phyloP scores from a whole-genome alignment of 1,140 invertebrate species.

The Trichonephila clavata region DNA sequence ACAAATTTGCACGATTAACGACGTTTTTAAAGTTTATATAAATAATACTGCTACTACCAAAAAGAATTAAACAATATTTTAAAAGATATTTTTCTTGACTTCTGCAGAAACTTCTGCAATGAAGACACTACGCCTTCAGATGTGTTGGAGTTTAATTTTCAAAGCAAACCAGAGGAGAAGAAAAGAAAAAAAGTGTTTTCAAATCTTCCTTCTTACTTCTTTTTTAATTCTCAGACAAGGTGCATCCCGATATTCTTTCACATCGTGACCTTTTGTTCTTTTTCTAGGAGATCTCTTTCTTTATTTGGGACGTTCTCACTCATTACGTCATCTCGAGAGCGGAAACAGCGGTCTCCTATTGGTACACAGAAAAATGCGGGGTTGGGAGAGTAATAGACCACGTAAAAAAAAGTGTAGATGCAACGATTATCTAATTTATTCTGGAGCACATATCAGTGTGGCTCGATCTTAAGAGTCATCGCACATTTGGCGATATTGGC shows the following conservation, averaged over 20 bases:
- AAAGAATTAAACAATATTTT: too few relatives aligned
- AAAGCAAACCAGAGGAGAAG: not conserved
- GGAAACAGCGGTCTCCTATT: constrained; percentile 68
- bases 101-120: not conserved
- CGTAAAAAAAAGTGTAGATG: constrained; percentile 55
- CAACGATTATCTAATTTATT: constrained; percentile 74
- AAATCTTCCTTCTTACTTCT: not conserved
- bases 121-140: not conserved
- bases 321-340: constrained; percentile 55
- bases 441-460: not conserved
- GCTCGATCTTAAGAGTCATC: not conserved
- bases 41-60: too few relatives aligned
- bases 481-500: constrained; percentile 41
- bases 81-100: not conserved
- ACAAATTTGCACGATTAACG: too few relatives aligned
- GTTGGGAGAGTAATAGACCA: constrained; percentile 59
- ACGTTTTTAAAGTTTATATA: too few relatives aligned
- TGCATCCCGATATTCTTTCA: not conserved
- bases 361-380: constrained; percentile 63
- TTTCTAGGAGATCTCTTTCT: constrained; percentile 13
- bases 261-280: constrained; percentile 36
- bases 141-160: not conserved
- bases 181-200: not conserved
- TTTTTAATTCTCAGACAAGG: constrained; percentile 1
- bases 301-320: constrained; percentile 19